A percentile compares a stretch with the other conserved stretches of the same genome.
These are phyloP conservation scores for Hyposoter dolosus DNA, from an alignment of 2,888 invertebrate species.

Conservation along the genomic window DNA sequence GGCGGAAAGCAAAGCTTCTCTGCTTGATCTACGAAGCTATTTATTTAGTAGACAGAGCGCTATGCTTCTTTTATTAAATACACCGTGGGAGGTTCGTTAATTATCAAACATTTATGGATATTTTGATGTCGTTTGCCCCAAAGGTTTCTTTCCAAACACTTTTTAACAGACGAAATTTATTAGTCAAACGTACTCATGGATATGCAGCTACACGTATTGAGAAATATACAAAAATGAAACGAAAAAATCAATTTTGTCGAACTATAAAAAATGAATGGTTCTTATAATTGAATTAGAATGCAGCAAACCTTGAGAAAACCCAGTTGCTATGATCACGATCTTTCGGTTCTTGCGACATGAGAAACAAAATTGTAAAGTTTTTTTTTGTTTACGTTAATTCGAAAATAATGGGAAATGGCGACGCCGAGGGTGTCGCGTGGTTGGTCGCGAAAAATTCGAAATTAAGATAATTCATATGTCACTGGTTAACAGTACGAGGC, in stretches of 20 bases:
- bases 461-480: no score
- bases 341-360: no score
- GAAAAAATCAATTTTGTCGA: no score
- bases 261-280: no score
- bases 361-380: not conserved
- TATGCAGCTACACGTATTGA: no score
- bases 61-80: constrained; percentile 90
- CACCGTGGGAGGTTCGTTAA: constrained; percentile 92
- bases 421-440: no score
- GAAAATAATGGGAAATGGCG: not conserved
- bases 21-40: constrained; percentile 97
- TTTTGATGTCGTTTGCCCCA: not conserved
- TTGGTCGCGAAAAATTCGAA: no score
- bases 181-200: no score
- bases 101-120: constrained; percentile 2
- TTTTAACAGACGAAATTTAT: not conserved
- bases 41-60: constrained; percentile 96
- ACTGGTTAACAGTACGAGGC: not conserved
- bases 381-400: not conserved
- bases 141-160: not conserved
- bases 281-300: no score
- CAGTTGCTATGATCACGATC: no score
- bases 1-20: constrained; percentile 87
- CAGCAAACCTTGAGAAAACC: no score
- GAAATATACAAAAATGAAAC: no score